Evolutionary conservation across 1,140 invertebrate genomes (phyloP).

Genomic region (Plodia interpunctella): DNA sequence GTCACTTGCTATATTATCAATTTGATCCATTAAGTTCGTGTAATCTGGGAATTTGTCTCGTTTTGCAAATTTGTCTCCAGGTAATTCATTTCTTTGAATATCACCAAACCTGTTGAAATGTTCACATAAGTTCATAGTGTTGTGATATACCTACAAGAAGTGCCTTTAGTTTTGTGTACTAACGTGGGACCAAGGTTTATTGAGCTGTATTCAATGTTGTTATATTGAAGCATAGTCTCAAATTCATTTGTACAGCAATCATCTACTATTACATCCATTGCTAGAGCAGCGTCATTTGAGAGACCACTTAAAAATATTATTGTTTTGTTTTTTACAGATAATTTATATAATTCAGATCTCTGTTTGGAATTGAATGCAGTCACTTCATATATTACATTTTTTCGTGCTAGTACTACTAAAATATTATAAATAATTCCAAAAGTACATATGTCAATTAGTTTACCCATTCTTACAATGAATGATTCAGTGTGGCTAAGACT

Average conservation of each 20-base stretch:
- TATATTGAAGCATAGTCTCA: slow-evolving; percentile 32
- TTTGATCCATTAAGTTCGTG: not conserved
- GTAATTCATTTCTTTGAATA: slow-evolving; percentile 7
- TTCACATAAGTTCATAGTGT: not conserved
- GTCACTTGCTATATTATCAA: not conserved
- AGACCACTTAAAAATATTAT: slow-evolving; percentile 52
- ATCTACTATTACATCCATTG: slow-evolving; percentile 46
- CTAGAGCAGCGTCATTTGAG: slow-evolving; percentile 50
- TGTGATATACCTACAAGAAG: too few relatives aligned
- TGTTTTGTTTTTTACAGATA: slow-evolving; percentile 32
- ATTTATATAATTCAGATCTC: slow-evolving; percentile 37
- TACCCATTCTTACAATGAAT: not conserved
- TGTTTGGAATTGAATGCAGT: slow-evolving; percentile 50
- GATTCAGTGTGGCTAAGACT: not conserved
- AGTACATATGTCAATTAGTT: not conserved
- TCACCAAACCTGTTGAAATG: slow-evolving; percentile 26
- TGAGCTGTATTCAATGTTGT: slow-evolving; percentile 35
- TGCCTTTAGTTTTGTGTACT: not conserved
- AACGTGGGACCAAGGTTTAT: slow-evolving; percentile 7
- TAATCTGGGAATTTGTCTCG: slow-evolving; percentile 6
- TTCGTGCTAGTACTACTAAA: not conserved
- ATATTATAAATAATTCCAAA: slow-evolving; percentile 3
- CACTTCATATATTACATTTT: slow-evolving; percentile 38
- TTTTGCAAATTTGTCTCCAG: slow-evolving; percentile 10
- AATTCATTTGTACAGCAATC: slow-evolving; percentile 26